Base-by-base conservation (phyloP, 2,113 vertebrate genomes). In the Arvicanthis niloticus region DNA sequence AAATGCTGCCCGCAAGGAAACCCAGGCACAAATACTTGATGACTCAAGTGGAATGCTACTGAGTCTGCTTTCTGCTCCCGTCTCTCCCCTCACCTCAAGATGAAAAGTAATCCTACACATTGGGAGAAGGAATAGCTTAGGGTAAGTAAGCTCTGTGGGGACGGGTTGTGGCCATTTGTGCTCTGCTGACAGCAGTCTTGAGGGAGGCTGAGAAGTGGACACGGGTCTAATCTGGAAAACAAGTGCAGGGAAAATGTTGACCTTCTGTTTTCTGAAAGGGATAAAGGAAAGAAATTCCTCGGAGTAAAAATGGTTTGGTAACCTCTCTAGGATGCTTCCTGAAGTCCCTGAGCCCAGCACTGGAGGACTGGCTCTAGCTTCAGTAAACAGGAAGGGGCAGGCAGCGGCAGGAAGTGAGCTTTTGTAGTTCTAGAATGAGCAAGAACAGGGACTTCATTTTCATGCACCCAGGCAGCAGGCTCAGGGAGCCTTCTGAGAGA, bases 91-190 rank as follows among this genome's bases (percentile, higher is more conserved):
- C 22, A 72, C 45, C 4, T 24, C 37, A 34, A 68, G 31, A 37
- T 51, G 88, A 65, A 91, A 87, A 93, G 11, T 2, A 60, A 70
- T 84, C 37, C 1, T 5, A 22, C 45, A 95, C 53, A 5, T 8
- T 31, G 9, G 53, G 13, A 37, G 19, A 48, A 81, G 68, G 68
- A 53, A 11, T n/a, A 56, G 29, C 9, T n/a, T n/a, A 24, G 31
- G 45, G 42, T 31, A 40, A 68, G 37, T 11, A n/a, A 31, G 70
- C 26, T 42, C 34, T 58, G 12, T 7, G 34, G 15, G 3, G 3
- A 31, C 2, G 1, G 3, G 6, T 24, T 34, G 10, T n/a, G 29
- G 45, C 24, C 15, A 31, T 5, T 60, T 7, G 3, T 15, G 51
- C 2, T 76, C 42, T 58, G 9, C 8, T 42, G 21, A 73, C 15